Base-by-base conservation (phyloP, 2,113 vertebrate genomes). In the Ginglymostoma cirratum region DNA sequence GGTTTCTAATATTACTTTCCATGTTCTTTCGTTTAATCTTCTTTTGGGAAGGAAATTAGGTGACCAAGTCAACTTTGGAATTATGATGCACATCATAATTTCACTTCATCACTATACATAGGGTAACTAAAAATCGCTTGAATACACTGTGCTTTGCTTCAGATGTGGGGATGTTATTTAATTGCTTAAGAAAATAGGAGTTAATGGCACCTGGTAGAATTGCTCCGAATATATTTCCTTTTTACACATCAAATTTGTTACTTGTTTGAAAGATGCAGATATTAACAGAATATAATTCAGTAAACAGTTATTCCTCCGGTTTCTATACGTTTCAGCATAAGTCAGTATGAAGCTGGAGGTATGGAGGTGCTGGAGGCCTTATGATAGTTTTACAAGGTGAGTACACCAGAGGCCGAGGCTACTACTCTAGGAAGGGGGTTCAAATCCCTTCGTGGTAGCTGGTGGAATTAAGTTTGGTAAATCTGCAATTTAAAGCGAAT, bases 1-100 rank as follows among this genome's bases (percentile, higher is more conserved):
- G 66, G 83, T 61, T 96, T 96, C 67, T 96, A 96, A 96, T 96
- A 96, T 97, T 97, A 97, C 96, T 97, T 96, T 95, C 94, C 96
- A 96, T 97, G 96, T 96, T 96, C 96, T 97, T 96, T 96, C 55
- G 96, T 97, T 97, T 97, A 97, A 97, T 98, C 97, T 96, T 96
- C 97, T 12, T 97, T 97, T 97, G 94, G 24, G 42, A 95, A 76
- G 38, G 42, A 95, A 72, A 95, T 72, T 30, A 95, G 67, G 94
- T 45, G 94, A 72, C 94, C 45, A 95, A 95, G 27, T 52, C 94
- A 95, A 72, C 42, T 95, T 95, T 95, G 42, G 93, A 72, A 95
- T 72, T 69, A 14, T 30, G 42, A 72, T 72, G 69, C 15, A 72
- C 14, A 42, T 72, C 67, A 95, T 90, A 55, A 48, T 52, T 95